Base-by-base conservation (phyloP, 2,113 vertebrate species). In the Pheucticus melanocephalus region DNA sequence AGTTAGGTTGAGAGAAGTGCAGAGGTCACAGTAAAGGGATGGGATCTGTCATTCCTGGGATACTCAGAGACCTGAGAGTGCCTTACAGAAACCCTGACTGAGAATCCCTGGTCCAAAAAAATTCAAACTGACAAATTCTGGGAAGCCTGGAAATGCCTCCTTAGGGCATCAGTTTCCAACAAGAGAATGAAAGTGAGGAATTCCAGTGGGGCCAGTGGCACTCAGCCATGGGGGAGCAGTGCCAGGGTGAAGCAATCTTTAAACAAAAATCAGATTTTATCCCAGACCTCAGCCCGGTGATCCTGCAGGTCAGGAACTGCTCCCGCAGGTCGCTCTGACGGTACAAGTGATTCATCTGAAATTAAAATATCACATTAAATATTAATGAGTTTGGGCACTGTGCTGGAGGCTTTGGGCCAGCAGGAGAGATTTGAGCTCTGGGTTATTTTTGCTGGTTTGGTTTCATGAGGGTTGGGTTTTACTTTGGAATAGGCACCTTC, bases 271-370 rank as follows among this genome's bases (percentile, higher is more conserved):
- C 16, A 51, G 45, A 11, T 22, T 53, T 53, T 66, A 19, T 21
- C 23, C 80, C 98, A 93, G 76, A 98, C 98, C 96, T 98, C 82
- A 98, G 69, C 76, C 91, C 44, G 4, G 97, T 97, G 86, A 98
- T 81, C 8, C 59, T 92, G 95, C 98, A 98, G 88, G 48, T 95
- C 57, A 60, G 94, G 94, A 98, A 98, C 13, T 50, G 72, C 6
- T 93, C 95, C 35, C 12, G 66, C 44, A 98, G 89, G 31, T 88
- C 30, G 40, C 98, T 98, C 33, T 84, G 65, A 5, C 0, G 53
- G 64, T 97, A 98, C 20, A 98, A 79, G 6, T 42, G 59, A 69
- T 97, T 98, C 18, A 98, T 66, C 98, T 98, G 81, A 47, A 98
- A 96, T 19, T 12, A 73, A 86, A 56, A 59, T 44, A 2, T 45